Evolutionary conservation across 1,140 invertebrate genomes (phyloP).

Genomic region (Drosophila kepulauana): DNA sequence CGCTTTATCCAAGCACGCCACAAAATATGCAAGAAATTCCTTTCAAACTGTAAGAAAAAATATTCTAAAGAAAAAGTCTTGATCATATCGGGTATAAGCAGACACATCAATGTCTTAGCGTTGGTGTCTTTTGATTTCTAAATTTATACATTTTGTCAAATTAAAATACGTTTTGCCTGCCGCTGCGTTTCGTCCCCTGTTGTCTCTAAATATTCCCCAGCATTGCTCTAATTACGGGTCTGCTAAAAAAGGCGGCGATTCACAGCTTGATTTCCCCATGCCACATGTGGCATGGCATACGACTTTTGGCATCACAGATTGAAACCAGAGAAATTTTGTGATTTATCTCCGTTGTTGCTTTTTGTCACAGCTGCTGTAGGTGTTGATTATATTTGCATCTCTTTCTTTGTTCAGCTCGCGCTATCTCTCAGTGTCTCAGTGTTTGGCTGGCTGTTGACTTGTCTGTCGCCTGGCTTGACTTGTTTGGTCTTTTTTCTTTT

Average conservation of each 20-base stretch:
- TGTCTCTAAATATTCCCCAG: not conserved
- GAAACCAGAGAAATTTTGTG: constrained; percentile 36
- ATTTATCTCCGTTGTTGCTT: constrained; percentile 26
- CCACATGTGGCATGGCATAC: constrained; percentile 29
- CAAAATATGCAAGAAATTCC: not conserved
- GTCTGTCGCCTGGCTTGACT: constrained; percentile 40
- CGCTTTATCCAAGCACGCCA: not conserved
- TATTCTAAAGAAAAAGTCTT: no score
- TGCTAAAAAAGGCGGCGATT: constrained; percentile 30
- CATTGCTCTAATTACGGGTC: constrained; percentile 61
- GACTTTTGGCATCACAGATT: constrained; percentile 29
- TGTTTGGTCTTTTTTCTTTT: constrained; percentile 50
- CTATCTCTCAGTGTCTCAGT: constrained; percentile 1
- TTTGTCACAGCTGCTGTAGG: constrained; percentile 34
- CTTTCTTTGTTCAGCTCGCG: constrained; percentile 21
- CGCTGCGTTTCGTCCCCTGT: constrained; percentile 22
- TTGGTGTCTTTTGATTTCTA: constrained; percentile 63
- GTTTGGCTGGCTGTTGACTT: constrained; percentile 55
- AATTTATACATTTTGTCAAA: constrained; percentile 53
- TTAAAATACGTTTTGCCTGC: constrained; percentile 52
- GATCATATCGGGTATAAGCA: constrained; percentile 7
- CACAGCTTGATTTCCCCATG: constrained; percentile 33
- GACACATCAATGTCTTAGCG: constrained; percentile 28
- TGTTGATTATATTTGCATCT: constrained; percentile 47
- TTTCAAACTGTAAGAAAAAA: not conserved